Evolutionary conservation across 2,113 vertebrate species (phyloP), one percentile per base, ranked within the genome.

Genomic region (Hystrix brachyura): DNA sequence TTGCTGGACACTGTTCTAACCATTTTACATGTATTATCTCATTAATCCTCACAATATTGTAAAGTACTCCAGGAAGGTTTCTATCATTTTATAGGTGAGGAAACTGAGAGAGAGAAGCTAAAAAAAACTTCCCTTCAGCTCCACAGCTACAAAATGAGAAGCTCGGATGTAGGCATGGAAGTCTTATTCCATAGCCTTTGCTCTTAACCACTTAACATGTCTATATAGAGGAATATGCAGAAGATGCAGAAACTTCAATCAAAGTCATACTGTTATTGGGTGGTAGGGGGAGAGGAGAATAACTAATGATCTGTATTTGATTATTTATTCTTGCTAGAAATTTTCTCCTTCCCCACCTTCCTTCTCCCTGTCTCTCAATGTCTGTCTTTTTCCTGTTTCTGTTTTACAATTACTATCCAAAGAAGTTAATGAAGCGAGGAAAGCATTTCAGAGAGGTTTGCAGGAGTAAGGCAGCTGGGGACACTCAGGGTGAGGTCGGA

Each of bases 21-120:
- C 7, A 81, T 82, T 94, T 90, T 46, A n/a, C 3, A 64, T 85
- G 13, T 78, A 48, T 74, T 72, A 59, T 32, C 43, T 72, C 57
- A 53, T 55, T 88, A 48, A 69, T 67, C 25, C 3, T 78, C 43
- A 71, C 4, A 86, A 18, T 84, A 85, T 6, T 80, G 7, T 51
- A 51, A 25, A 51, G 74, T 78, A 51, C 27, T 32, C 25, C 19
- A 48, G 6, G 71, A 79, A 57, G 51, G 82, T 74, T 89, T 91
- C 55, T 81, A 14, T 53, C 82, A 29, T 76, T 88, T 78, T 88
- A 60, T 82, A 95, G 14, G 69, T 29, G 46, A 93, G 13, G 48
- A 96, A 94, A 88, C 46, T 11, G 60, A 88, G 79, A 78, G 43
- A 88, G 4, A 34, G 46, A 87, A 93, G 6, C 57, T 72, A 83